Conservation (phyloP, 2,888 invertebrate species). For the Leucophenga montana region DNA sequence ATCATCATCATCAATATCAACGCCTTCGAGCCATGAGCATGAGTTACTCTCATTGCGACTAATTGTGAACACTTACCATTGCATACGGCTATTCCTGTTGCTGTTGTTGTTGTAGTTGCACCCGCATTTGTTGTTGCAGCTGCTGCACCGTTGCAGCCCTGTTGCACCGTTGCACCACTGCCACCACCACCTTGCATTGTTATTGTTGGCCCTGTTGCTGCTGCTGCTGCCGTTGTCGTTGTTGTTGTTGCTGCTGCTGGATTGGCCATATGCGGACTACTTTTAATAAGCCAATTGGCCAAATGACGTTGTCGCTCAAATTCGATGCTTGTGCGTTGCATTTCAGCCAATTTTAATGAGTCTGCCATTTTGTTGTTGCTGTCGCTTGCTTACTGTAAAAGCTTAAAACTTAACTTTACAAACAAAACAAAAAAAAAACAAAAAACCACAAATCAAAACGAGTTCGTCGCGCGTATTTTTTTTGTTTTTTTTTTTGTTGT, state of each 20-base stretch:
- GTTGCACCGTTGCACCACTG: slow-evolving; percentile 25
- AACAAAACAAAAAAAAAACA: background rate
- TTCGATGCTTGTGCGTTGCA: slow-evolving; percentile 73
- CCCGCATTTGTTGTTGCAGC: slow-evolving; percentile 24
- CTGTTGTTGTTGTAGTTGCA: slow-evolving; percentile 38
- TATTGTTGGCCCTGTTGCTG: slow-evolving; percentile 43
- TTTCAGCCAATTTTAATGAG: slow-evolving; percentile 70
- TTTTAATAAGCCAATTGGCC: slow-evolving; percentile 73
- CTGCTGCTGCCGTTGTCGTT: slow-evolving; percentile 37
- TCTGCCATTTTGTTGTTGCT: slow-evolving; percentile 61
- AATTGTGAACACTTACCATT: slow-evolving; percentile 57
- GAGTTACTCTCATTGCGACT: too few relatives aligned
- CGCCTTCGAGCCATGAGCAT: too few relatives aligned
- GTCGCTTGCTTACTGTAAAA: background rate
- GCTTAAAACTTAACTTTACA: too few relatives aligned
- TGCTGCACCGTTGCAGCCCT: slow-evolving; percentile 34
- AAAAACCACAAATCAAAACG: background rate
- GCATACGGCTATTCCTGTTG: slow-evolving; percentile 49
- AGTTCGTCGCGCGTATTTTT: background rate
- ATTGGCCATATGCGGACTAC: slow-evolving; percentile 73
- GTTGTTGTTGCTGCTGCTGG: slow-evolving; percentile 56
- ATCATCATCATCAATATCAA: too few relatives aligned
- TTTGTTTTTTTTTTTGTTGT: too few relatives aligned
- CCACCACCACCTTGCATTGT: slow-evolving; percentile 43
- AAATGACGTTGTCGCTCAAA: slow-evolving; percentile 73